Evolutionary conservation across 2,888 invertebrate genomes (phyloP).

Genomic region (Blera fallax): DNA sequence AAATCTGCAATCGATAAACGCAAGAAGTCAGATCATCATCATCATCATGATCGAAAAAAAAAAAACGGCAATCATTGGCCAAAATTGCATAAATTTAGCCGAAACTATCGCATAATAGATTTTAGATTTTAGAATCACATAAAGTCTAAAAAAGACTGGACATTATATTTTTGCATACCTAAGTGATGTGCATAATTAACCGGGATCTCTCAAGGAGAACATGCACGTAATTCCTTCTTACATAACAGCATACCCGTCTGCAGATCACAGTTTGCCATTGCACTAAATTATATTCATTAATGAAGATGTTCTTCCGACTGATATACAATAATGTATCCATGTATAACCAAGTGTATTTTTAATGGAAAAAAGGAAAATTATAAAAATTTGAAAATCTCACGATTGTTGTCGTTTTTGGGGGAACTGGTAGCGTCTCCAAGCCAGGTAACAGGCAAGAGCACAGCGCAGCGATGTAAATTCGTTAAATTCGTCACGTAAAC

Average conservation of each 20-base stretch:
- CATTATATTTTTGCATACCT: conserved; percentile 38
- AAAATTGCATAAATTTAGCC: conserved; percentile 49
- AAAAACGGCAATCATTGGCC: conserved; percentile 15
- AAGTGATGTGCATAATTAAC: conserved; percentile 51
- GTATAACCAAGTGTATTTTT: neutral
- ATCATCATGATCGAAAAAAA: neutral
- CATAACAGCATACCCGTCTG: conserved; percentile 3
- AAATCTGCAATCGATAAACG: conserved; percentile 65
- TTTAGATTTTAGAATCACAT: conserved; percentile 46
- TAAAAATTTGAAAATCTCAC: conserved; percentile 39
- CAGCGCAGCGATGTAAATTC: conserved; percentile 56
- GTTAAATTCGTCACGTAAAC: conserved; percentile 69
- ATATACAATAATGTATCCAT: conserved; percentile 2
- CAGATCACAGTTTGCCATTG: neutral
- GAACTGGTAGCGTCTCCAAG: neutral
- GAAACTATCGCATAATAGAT: conserved; percentile 41
- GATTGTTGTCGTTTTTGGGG: neutral
- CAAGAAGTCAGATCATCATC: too few relatives aligned
- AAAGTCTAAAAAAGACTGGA: conserved; percentile 18
- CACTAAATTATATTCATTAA: conserved; percentile 25
- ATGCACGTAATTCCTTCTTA: conserved; percentile 43
- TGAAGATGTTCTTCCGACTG: conserved; percentile 48
- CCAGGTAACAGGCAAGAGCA: too few relatives aligned
- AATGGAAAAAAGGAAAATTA: neutral
- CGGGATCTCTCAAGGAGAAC: conserved; percentile 55